These are phyloP conservation scores for Axinella damicornis DNA, from an alignment of 37 sponge, comb jelly and placozoan genomes.

Conservation along the genomic window DNA sequence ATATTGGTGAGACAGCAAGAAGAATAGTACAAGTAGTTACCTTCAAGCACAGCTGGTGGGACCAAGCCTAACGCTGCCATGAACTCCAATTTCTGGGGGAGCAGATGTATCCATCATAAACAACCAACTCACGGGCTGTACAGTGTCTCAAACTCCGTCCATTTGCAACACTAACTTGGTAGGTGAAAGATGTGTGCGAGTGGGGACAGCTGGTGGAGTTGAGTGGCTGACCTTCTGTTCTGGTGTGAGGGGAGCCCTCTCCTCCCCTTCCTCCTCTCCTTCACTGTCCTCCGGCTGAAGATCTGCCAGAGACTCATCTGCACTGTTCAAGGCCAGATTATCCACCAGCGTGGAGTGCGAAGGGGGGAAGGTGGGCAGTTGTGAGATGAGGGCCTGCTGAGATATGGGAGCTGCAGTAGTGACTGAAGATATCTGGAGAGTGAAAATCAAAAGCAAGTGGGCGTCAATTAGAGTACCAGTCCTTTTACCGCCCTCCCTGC, in stretches of 20 bases:
- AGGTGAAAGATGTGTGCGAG: too few species aligned
- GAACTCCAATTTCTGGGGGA: slow-evolving; percentile 62
- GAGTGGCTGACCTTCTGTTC: slow-evolving; percentile 58
- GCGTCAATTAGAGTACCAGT: too few species aligned
- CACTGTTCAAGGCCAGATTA: neutral
- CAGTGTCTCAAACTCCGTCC: too few species aligned
- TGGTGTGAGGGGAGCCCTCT: neutral
- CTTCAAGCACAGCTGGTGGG: slow-evolving; percentile 75
- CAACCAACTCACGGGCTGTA: too few species aligned
- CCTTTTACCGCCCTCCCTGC: too few species aligned
- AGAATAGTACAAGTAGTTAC: slow-evolving; percentile 28
- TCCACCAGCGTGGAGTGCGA: neutral
- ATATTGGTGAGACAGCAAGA: neutral
- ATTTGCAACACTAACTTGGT: too few species aligned
- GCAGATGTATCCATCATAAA: neutral
- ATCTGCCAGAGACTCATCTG: slow-evolving; percentile 54
- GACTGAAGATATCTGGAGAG: too few species aligned
- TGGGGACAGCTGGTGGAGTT: too few species aligned
- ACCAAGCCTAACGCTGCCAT: slow-evolving; percentile 63
- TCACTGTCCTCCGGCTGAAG: slow-evolving; percentile 58
- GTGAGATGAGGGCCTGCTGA: too few species aligned
- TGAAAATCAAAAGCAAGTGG: too few species aligned
- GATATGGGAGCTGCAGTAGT: too few species aligned
- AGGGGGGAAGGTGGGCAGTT: neutral
- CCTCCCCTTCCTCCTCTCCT: slow-evolving; percentile 17